Evolutionary conservation across 2,888 invertebrate species (phyloP), one percentile per base, ranked within the genome.

Genomic region (Bembecia ichneumoniformis): DNA sequence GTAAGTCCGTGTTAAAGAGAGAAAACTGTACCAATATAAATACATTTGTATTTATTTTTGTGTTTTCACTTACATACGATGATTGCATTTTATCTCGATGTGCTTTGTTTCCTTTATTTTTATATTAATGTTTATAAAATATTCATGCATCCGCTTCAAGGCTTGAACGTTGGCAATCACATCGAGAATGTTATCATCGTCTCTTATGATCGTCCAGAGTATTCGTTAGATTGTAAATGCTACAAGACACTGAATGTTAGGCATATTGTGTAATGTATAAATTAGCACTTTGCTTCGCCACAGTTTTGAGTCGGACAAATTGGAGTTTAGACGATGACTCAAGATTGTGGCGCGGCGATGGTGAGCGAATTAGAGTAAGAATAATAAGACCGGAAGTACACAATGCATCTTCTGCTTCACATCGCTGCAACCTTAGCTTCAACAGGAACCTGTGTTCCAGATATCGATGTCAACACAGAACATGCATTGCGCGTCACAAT

Each of bases 101-200:
- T 86, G 84, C 84, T 86, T 86, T 48, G 74, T 74, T 68, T 70
- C 58, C 63, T 64, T 74, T 61, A 52, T 70, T 73, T 71, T 65
- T 55, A 53, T 54, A 58, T 56, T 55, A 49, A 51, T 49, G 9
- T 28, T 28, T 50, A 50, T 11, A 47, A 35, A 49, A 47, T 20
- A 35, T 43, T 64, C 58, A 71, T 73, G 76, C 82, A 82, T 82
- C 76, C 74, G 84, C 86, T 84, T 84, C 68, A 76, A 74, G 74
- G 82, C 84, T 83, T 84, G 63, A 75, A 70, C 74, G 72, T 77
- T 64, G 66, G 61, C 57, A 59, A 63, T 68, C 78, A 78, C 77
- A 77, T 82, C 82, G 82, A 77, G 74, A 84, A 84, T 86, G 82
- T 78, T 77, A 80, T 78, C 82, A 82, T 83, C 78, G 82, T 82